These are phyloP conservation scores for Temnothorax unifasciatus DNA, from an alignment of 2,888 invertebrate genomes.

Conservation along the genomic window DNA sequence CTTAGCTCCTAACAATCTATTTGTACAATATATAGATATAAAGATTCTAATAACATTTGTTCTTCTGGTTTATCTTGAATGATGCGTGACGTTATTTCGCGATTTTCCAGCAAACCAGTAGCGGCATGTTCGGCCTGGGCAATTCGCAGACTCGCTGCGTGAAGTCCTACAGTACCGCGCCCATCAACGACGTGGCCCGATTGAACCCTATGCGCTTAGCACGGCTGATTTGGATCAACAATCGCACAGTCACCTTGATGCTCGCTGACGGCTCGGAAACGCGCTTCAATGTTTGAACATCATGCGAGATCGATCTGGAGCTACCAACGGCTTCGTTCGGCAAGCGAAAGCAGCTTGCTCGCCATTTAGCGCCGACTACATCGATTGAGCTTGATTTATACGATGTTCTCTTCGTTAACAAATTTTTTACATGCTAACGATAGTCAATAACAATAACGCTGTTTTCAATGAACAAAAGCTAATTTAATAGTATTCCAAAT, in stretches of 20 bases:
- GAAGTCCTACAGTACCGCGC: conserved; percentile 97
- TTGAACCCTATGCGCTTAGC: conserved; percentile 96
- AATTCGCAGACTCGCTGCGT: conserved; percentile 98
- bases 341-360: conserved; percentile 20
- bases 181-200: conserved; percentile 95
- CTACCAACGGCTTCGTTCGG: neutral
- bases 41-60: conserved; percentile 8
- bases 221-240: conserved; percentile 97
- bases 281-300: conserved; percentile 91
- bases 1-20: neutral
- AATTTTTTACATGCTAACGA: conserved; percentile 12
- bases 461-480: neutral
- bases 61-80: conserved; percentile 7
- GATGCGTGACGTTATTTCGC: neutral
- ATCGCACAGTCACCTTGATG: conserved; percentile 96
- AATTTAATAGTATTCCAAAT: conserved; percentile 6
- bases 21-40: conserved; percentile 1
- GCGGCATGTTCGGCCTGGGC: conserved; percentile 98
- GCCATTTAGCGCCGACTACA: neutral
- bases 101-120: conserved; percentile 88
- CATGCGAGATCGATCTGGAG: neutral
- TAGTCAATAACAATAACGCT: neutral
- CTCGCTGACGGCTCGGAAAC: conserved; percentile 98
- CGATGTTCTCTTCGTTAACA: conserved; percentile 8
- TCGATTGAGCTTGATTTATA: conserved; percentile 29